phyloP scores from a whole-genome alignment of 1,140 invertebrate genomes.

The Holcopasites calliopsidis region DNA sequence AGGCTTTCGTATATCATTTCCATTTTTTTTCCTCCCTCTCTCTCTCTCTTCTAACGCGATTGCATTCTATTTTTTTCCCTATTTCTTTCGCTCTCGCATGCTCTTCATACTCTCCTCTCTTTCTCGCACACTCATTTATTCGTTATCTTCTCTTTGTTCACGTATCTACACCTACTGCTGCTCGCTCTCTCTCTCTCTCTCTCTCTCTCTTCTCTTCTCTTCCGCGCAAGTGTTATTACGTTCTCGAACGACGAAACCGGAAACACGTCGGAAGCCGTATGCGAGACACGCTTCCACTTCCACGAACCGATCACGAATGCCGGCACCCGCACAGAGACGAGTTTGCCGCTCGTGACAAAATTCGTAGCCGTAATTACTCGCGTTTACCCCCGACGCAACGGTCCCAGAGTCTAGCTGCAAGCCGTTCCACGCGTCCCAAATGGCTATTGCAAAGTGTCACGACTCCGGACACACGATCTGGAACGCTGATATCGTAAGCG shows the following conservation, averaged over 20 bases:
- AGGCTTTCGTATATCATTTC: constrained; percentile 41
- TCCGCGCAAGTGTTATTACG: constrained; percentile 11
- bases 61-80: constrained; percentile 3
- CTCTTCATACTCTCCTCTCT: constrained; percentile 21
- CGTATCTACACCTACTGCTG: constrained; percentile 47
- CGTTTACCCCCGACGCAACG: too few relatives aligned
- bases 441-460: background rate
- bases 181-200: constrained; percentile 1
- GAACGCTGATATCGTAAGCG: background rate
- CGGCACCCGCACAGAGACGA: constrained; percentile 2
- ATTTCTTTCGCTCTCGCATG: background rate
- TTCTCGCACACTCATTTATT: constrained; percentile 48
- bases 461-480: background rate
- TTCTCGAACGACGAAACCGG: constrained; percentile 38
- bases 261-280: constrained; percentile 47
- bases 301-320: constrained; percentile 41
- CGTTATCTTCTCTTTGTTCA: constrained; percentile 35
- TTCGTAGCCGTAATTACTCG: background rate
- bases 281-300: constrained; percentile 35
- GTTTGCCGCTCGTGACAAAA: constrained; percentile 17
- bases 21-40: background rate
- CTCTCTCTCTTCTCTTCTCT: constrained; percentile 16
- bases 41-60: constrained; percentile 11
- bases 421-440: background rate
- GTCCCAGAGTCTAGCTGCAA: background rate